A percentile compares a stretch with the other conserved stretches of the same genome.
Conservation (phyloP, 2,113 vertebrate genomes). For the Silurus meridionalis region DNA sequence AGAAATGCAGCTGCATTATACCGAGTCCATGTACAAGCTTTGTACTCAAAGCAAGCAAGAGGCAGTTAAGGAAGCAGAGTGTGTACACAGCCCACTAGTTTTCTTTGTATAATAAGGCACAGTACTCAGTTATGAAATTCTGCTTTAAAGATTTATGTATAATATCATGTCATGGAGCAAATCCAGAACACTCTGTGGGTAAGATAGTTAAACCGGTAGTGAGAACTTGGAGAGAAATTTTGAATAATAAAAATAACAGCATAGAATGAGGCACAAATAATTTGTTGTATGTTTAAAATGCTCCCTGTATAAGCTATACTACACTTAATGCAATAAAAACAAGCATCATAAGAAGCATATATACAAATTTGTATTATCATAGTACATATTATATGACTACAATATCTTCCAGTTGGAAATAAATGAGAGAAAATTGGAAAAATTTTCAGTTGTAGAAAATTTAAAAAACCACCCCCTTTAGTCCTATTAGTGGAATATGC, state of each 20-base stretch:
- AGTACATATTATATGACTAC: too few species aligned
- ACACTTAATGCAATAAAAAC: not conserved
- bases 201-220: not conserved
- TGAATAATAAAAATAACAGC: not conserved
- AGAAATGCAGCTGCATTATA: not conserved
- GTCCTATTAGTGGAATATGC: not conserved
- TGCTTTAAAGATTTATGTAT: constrained; percentile 1
- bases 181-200: constrained; percentile 15
- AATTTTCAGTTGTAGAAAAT: not conserved
- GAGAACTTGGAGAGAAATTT: not conserved
- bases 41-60: not conserved
- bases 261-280: not conserved
- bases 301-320: not conserved
- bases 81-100: not conserved
- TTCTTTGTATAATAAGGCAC: constrained; percentile 21
- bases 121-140: not conserved
- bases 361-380: too few species aligned
- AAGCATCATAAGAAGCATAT: not conserved
- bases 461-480: not conserved
- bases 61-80: not conserved
- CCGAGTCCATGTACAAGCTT: not conserved
- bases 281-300: not conserved
- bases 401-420: too few species aligned
- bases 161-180: constrained; percentile 7
- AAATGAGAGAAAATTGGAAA: too few species aligned